These are phyloP conservation scores for Calonectris borealis DNA, from an alignment of 2,113 vertebrate species.

Conservation along the genomic window DNA sequence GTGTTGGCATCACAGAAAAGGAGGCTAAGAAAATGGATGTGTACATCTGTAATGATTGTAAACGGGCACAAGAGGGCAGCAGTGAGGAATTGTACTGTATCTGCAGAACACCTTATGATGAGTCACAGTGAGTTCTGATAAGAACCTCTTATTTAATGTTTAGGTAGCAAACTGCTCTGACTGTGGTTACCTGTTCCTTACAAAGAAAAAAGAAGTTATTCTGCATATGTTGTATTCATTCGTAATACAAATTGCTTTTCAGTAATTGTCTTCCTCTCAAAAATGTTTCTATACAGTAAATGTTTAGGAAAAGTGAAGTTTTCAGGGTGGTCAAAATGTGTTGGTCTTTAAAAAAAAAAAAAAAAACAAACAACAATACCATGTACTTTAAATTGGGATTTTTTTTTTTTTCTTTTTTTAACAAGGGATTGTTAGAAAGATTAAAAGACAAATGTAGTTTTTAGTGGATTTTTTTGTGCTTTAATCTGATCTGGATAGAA, in stretches of 20 bases:
- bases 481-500: conserved; percentile 26
- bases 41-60: conserved; percentile 99
- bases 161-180: conserved; percentile 80
- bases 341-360: neutral
- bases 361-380: neutral
- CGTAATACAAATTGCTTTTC: conserved; percentile 67
- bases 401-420: neutral
- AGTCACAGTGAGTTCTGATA: conserved; percentile 86
- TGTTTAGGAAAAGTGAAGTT: conserved; percentile 57
- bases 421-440: neutral
- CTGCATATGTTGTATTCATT: conserved; percentile 70
- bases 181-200: conserved; percentile 77
- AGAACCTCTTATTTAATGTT: conserved; percentile 82
- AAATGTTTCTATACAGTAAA: conserved; percentile 67
- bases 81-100: conserved; percentile 93
- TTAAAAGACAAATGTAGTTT: conserved; percentile 40
- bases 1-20: conserved; percentile 98
- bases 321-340: conserved; percentile 50
- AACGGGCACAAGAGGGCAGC: conserved; percentile 95
- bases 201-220: conserved; percentile 60
- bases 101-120: conserved; percentile 90
- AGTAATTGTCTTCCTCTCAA: conserved; percentile 57
- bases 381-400: neutral
- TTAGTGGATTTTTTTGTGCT: conserved; percentile 46
- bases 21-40: conserved; percentile 99